Evolutionary conservation across 2,797 vertebrate genomes (phyloP).

Genomic region (Alcedo atthis): DNA sequence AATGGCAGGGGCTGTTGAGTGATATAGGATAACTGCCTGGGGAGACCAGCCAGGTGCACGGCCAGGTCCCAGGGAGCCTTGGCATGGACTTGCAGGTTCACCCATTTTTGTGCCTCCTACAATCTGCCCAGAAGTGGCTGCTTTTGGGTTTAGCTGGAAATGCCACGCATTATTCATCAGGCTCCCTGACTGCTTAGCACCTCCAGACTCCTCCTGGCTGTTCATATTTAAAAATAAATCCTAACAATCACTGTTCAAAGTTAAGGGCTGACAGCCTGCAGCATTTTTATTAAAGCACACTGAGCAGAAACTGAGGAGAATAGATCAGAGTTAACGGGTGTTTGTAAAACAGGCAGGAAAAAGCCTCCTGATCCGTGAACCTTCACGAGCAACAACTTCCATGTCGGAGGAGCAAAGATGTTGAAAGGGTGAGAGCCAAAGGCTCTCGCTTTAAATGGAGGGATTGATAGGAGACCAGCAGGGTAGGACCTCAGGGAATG

Average conservation of each 20-base stretch:
- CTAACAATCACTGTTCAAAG: not conserved
- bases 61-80: rapidly evolving
- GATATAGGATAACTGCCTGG: not conserved
- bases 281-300: constrained; percentile 4
- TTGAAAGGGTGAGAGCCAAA: constrained; percentile 3
- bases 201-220: constrained; percentile 6
- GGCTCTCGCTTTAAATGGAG: not conserved
- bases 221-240: constrained; percentile 52
- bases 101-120: not conserved
- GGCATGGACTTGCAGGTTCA: not conserved
- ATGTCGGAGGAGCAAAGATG: not conserved
- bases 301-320: constrained; percentile 12
- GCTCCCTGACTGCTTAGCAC: not conserved
- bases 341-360: constrained; percentile 35
- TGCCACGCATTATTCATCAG: not conserved
- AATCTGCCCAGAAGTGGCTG: not conserved
- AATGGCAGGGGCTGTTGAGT: not conserved
- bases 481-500: constrained; percentile 9
- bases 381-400: not conserved
- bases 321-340: not conserved
- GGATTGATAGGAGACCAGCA: constrained; percentile 10
- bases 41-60: rapidly evolving
- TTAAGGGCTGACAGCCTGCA: not conserved
- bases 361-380: not conserved
- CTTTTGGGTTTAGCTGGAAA: not conserved